These are phyloP conservation scores for Mayetiola destructor DNA, from an alignment of 2,888 invertebrate species.

Conservation along the genomic window DNA sequence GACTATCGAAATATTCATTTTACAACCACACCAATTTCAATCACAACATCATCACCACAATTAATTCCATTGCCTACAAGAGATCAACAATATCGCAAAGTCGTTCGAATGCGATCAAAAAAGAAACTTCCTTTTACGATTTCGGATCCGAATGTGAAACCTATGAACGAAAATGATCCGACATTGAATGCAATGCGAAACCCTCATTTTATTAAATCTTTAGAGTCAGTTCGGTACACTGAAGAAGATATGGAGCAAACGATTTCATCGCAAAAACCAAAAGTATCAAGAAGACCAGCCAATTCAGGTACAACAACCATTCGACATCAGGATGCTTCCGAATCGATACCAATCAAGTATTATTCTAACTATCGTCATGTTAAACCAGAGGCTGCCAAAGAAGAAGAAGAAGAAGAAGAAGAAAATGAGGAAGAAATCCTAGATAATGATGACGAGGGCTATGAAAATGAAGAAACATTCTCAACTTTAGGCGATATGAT, in stretches of 20 bases:
- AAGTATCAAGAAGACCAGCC: background rate
- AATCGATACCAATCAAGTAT: background rate
- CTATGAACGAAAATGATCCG: background rate
- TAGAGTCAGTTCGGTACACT: background rate
- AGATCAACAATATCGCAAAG: slow-evolving; percentile 1
- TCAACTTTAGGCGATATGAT: background rate
- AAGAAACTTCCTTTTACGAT: background rate
- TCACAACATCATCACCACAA: slow-evolving; percentile 16
- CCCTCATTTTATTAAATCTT: background rate
- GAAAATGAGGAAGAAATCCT: background rate
- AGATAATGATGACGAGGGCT: background rate
- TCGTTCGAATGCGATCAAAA: background rate
- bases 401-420: background rate
- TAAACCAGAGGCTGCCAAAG: background rate
- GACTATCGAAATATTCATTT: slow-evolving; percentile 12
- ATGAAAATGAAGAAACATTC: background rate
- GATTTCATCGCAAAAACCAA: slow-evolving; percentile 19
- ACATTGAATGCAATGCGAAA: background rate
- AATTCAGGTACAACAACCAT: background rate
- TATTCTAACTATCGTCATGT: slow-evolving; percentile 1
- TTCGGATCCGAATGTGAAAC: background rate
- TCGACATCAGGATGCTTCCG: background rate
- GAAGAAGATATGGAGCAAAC: background rate
- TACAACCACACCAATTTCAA: slow-evolving; percentile 19
- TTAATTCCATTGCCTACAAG: background rate